Percentiles rank a stretch among this genome's conserved stretches.
Evolutionary conservation across 1,140 invertebrate species (phyloP).

Genomic region (Tetragnatha versicolor): DNA sequence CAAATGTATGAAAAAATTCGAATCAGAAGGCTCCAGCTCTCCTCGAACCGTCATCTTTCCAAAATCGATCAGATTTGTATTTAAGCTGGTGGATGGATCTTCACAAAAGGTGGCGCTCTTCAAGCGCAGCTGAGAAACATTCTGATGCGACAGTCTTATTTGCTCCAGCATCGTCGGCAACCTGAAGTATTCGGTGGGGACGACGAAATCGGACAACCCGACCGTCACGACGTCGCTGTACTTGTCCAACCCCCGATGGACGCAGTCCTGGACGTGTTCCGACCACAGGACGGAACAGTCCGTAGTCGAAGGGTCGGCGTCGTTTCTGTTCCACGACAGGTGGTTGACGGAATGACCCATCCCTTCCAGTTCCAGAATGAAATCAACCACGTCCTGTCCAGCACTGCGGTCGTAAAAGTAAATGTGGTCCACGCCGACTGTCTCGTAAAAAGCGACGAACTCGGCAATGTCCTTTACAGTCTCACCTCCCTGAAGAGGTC

Average conservation of each 20-base stretch:
- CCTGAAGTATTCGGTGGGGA: neutral
- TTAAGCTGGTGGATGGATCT: too few relatives aligned
- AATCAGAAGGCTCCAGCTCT: neutral
- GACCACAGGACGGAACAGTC: neutral
- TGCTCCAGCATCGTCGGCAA: neutral
- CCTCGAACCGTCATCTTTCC: neutral
- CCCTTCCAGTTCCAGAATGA: neutral
- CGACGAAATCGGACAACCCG: neutral
- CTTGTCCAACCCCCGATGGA: neutral
- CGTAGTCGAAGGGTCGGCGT: neutral
- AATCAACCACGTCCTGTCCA: neutral
- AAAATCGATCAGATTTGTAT: neutral
- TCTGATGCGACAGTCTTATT: too few relatives aligned
- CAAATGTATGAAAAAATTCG: neutral
- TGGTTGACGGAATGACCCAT: neutral
- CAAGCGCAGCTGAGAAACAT: neutral
- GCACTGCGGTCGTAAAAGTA: slow-evolving; percentile 7
- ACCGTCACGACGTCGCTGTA: neutral
- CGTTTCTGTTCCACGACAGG: neutral
- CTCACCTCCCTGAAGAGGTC: neutral
- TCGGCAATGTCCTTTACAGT: neutral
- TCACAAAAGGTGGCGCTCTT: neutral
- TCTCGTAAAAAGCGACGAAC: slow-evolving; percentile 13
- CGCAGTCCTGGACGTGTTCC: slow-evolving; percentile 13
- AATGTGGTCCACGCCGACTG: neutral